Evolutionary conservation across 1,140 invertebrate genomes (phyloP).

Genomic region (Mizuhopecten yessoensis): DNA sequence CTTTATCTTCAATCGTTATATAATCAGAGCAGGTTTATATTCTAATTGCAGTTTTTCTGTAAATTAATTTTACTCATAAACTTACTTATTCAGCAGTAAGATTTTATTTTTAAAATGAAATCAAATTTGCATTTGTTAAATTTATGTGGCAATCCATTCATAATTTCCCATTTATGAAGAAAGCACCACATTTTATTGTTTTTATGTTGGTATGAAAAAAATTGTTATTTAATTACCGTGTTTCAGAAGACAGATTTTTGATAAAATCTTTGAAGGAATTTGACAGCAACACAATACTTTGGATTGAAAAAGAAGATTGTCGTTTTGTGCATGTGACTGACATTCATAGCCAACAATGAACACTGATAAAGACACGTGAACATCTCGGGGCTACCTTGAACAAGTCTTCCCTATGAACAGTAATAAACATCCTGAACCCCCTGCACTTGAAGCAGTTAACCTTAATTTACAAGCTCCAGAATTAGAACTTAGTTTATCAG

Average conservation of each 20-base stretch:
- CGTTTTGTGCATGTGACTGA: not conserved
- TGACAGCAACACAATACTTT: not conserved
- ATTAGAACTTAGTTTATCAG: too few relatives aligned
- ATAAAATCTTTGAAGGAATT: not conserved
- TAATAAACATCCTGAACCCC: too few relatives aligned
- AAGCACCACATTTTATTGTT: not conserved
- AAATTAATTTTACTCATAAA: not conserved
- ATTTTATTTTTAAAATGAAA: not conserved
- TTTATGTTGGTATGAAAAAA: not conserved
- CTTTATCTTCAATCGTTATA: not conserved
- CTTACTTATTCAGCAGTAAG: not conserved
- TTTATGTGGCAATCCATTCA: not conserved
- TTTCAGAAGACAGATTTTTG: not conserved
- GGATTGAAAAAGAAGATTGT: too few relatives aligned
- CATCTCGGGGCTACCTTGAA: too few relatives aligned
- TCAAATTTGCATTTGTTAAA: not conserved
- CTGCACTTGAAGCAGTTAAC: too few relatives aligned
- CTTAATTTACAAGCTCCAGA: too few relatives aligned
- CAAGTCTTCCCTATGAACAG: too few relatives aligned
- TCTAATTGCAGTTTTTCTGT: not conserved
- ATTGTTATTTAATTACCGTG: not conserved
- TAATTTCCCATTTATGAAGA: not conserved
- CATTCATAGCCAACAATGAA: too few relatives aligned
- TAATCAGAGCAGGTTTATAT: not conserved
- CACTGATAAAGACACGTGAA: too few relatives aligned